Evolutionary conservation across 1,140 invertebrate species (phyloP).

Genomic region (Dryas iulia): DNA sequence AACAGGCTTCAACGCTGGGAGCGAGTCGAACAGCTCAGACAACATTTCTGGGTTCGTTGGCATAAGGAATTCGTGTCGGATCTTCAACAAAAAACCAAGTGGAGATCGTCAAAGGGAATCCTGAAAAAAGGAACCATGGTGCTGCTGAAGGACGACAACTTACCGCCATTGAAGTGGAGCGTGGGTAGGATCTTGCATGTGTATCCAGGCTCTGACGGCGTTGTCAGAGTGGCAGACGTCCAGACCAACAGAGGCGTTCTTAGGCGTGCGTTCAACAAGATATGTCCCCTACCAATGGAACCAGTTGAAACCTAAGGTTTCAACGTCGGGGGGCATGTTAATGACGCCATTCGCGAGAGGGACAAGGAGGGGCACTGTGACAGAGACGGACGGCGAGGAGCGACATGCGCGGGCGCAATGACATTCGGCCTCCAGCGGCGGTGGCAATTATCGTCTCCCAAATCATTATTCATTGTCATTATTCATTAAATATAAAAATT

Average conservation of each 20-base stretch:
- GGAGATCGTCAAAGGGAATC: slow-evolving; percentile 12
- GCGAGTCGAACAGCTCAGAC: slow-evolving; percentile 21
- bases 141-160: slow-evolving; percentile 14
- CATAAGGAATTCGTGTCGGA: slow-evolving; percentile 29
- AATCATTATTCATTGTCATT: no score
- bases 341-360: no score
- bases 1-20: no score
- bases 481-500: no score
- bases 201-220: slow-evolving; percentile 37
- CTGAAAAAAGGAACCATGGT: slow-evolving; percentile 33
- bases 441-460: no score
- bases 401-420: no score
- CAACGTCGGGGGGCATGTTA: slow-evolving; percentile 9
- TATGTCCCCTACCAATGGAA: slow-evolving; percentile 31
- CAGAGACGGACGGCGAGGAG: no score
- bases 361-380: no score
- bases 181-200: slow-evolving; percentile 38
- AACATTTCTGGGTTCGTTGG: slow-evolving; percentile 41
- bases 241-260: slow-evolving; percentile 31
- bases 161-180: not conserved
- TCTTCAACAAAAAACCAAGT: slow-evolving; percentile 34
- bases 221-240: slow-evolving; percentile 41
- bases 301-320: slow-evolving; percentile 3
- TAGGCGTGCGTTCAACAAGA: slow-evolving; percentile 21
- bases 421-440: no score